Evolutionary conservation across 2,113 vertebrate species (phyloP).

Genomic region (Ailurus styani): DNA sequence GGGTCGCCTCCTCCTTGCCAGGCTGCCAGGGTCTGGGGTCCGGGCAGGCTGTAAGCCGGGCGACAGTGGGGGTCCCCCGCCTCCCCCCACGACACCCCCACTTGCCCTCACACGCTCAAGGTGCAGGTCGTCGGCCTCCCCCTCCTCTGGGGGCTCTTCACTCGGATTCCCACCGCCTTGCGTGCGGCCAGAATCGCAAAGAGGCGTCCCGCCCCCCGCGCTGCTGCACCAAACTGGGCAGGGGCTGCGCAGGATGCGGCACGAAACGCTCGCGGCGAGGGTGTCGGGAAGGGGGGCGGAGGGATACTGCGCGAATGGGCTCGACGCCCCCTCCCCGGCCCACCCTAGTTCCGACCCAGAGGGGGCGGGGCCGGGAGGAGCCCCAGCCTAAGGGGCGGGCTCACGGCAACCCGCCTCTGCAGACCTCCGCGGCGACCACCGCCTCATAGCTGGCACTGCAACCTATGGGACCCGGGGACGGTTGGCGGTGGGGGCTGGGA

Average conservation of each 20-base stretch:
- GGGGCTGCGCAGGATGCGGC: constrained; percentile 25
- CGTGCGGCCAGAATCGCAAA: not conserved
- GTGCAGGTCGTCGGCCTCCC: not conserved
- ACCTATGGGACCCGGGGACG: fast-evolving
- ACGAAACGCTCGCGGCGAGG: not conserved
- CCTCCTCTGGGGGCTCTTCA: not conserved
- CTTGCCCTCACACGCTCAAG: not conserved
- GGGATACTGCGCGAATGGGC: not conserved
- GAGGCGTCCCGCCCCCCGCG: not conserved
- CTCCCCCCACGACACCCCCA: not conserved
- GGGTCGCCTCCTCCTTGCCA: not conserved
- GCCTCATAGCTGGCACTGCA: not conserved
- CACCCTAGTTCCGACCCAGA: not conserved
- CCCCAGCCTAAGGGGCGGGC: not conserved
- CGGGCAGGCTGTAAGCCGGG: not conserved
- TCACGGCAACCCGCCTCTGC: fast-evolving
- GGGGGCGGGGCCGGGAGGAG: not conserved
- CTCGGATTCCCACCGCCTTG: not conserved
- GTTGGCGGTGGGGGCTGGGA: too few species aligned
- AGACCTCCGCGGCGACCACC: not conserved
- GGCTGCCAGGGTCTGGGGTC: not conserved
- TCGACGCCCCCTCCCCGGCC: constrained; percentile 3
- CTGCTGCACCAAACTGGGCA: constrained; percentile 13
- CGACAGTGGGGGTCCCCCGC: not conserved
- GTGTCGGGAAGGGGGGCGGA: constrained; percentile 48